Evolutionary conservation across 2,888 invertebrate species (phyloP), one percentile per base, ranked within the genome.

Genomic region (Thumatha senex): DNA sequence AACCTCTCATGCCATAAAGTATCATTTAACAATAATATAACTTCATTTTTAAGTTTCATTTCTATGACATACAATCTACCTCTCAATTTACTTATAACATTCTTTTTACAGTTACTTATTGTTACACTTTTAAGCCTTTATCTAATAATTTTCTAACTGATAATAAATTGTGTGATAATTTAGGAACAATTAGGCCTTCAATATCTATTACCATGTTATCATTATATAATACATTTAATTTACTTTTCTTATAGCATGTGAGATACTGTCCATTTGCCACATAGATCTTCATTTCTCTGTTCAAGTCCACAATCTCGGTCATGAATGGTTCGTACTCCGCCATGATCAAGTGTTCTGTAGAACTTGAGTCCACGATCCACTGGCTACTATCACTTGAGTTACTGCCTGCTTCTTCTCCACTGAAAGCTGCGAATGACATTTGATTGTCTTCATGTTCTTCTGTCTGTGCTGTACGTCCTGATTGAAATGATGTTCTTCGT

Each of bases 121-220:
- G 9, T 15, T 10, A 35, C 44, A 50, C 40, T 29, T 14, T 9
- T 44, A 31, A 11, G 10, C 44, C 52, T 11, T 45, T 52, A n/a
- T 35, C 5, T 35, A 48, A 12, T 15, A 52, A 39, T 35, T 18
- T 34, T 30, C n/a, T 45, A 11, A 41, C 44, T 41, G 40, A 53
- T 36, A 48, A 44, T 39, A 40, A 42, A 39, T 45, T 50, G 24
- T 44, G 45, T 14, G 50, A 4, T 35, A 50, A 30, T 7, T 24
- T 24, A 7, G 12, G n/a, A 0, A 50, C 45, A 13, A 45, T 45
- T 8, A 40, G 11, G 1, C 14, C 35, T 29, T 50, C 45, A 33
- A 50, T 36, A 11, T 34, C 15, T 10, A 50, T 40, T 45, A n/a
- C n/a, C n/a, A n/a, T n/a, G n/a, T n/a, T n/a, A n/a, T n/a, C n/a